phyloP scores from a whole-genome alignment of 2,888 invertebrate genomes.

The Caenorhabditis wallacei region DNA sequence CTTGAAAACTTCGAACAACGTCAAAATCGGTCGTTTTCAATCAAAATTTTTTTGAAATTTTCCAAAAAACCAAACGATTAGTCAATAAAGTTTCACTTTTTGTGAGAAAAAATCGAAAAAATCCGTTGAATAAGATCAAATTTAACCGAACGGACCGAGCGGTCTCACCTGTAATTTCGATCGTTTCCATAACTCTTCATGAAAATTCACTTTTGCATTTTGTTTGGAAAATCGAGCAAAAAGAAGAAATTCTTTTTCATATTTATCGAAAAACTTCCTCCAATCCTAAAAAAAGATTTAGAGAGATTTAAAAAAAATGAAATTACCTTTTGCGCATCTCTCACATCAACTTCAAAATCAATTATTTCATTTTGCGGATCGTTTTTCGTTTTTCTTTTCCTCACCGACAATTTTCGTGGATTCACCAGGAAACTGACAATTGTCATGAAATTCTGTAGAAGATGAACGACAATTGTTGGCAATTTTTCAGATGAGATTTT shows the following conservation, averaged over 20 bases:
- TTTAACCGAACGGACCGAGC: too few relatives aligned
- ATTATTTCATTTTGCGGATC: constrained; percentile 15
- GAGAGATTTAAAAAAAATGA: not conserved
- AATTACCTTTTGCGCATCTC: constrained; percentile 32
- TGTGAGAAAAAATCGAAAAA: too few relatives aligned
- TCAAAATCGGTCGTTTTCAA: too few relatives aligned
- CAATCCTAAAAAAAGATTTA: constrained; percentile 12
- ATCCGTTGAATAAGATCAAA: too few relatives aligned
- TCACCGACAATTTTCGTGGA: constrained; percentile 13
- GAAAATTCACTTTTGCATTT: constrained; percentile 28
- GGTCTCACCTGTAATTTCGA: constrained; percentile 33
- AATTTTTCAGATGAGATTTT: not conserved
- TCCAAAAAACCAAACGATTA: too few relatives aligned
- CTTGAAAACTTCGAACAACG: too few relatives aligned
- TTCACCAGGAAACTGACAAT: constrained; percentile 28
- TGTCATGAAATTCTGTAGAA: constrained; percentile 32
- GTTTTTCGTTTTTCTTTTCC: not conserved
- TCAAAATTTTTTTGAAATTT: too few relatives aligned
- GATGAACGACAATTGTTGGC: constrained; percentile 2
- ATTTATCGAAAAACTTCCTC: constrained; percentile 24
- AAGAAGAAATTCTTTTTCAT: constrained; percentile 15
- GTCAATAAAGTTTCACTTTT: too few relatives aligned
- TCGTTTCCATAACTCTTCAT: constrained; percentile 29
- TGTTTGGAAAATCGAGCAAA: constrained; percentile 7
- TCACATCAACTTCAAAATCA: constrained; percentile 41